Percentiles rank a stretch among this genome's conserved stretches.
phyloP scores from a whole-genome alignment of 2,113 vertebrate species.

The Microcebus jonahi region DNA sequence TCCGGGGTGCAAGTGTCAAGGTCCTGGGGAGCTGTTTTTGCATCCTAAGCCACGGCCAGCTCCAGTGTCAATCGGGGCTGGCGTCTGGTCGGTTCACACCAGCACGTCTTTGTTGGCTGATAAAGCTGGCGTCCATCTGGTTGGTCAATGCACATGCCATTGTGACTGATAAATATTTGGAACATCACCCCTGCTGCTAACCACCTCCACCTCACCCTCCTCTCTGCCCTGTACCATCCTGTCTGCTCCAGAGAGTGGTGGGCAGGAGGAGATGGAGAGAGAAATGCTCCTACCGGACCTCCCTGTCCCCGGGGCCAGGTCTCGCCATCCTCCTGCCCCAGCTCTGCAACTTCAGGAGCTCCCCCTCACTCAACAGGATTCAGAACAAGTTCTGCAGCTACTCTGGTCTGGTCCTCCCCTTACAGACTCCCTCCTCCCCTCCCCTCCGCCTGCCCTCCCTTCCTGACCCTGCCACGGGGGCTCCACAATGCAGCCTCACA shows the following conservation, averaged over 20 bases:
- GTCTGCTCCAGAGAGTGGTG: neutral
- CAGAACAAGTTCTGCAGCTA: neutral
- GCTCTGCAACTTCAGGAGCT: neutral
- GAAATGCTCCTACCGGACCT: accelerated
- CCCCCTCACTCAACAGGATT: neutral
- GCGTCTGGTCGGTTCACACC: accelerated
- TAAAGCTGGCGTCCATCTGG: neutral
- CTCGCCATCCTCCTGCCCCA: neutral
- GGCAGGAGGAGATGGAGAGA: neutral
- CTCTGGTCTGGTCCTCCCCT: no score
- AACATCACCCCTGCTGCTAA: neutral
- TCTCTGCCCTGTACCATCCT: neutral
- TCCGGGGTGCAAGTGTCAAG: neutral
- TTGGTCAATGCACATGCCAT: accelerated
- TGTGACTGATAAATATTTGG: neutral
- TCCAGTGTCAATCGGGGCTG: neutral
- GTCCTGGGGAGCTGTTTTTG: neutral
- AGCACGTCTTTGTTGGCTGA: accelerated
- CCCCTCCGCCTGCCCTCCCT: neutral
- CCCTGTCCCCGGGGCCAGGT: neutral
- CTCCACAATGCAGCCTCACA: neutral
- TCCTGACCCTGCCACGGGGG: neutral
- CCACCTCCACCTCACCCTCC: accelerated
- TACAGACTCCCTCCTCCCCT: neutral
- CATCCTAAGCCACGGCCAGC: neutral